These are phyloP conservation scores for Amphilophus citrinellus DNA, from an alignment of 2,113 vertebrate genomes.

Conservation along the genomic window DNA sequence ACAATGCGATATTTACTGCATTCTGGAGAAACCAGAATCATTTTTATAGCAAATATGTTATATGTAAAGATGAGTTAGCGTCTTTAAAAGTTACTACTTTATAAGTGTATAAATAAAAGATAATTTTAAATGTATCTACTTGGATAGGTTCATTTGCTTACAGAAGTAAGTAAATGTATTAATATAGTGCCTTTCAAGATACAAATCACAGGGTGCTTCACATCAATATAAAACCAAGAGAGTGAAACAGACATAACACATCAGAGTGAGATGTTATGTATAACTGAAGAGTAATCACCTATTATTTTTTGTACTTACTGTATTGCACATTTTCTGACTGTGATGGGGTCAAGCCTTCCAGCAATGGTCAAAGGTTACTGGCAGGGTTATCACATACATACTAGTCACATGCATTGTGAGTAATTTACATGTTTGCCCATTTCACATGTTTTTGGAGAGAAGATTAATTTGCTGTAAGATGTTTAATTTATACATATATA, in stretches of 20 bases:
- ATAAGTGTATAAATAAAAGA: neutral
- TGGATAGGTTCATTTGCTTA: accelerated
- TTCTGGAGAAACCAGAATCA: neutral
- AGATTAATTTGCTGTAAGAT: neutral
- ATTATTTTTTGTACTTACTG: neutral
- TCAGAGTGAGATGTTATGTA: neutral
- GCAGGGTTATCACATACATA: too few relatives aligned
- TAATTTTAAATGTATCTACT: neutral
- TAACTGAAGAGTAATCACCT: neutral
- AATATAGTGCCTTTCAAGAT: neutral
- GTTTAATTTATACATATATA: slow-evolving; percentile 1
- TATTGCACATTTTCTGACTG: neutral
- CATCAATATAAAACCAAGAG: neutral
- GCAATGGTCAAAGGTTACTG: neutral
- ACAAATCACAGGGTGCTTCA: too few relatives aligned
- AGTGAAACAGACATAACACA: neutral
- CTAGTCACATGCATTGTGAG: neutral
- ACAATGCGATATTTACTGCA: neutral
- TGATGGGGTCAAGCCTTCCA: neutral
- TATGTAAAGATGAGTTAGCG: neutral
- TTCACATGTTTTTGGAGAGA: neutral
- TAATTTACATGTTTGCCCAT: neutral
- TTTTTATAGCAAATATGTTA: neutral
- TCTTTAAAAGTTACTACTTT: neutral
- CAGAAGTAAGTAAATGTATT: neutral